These are phyloP conservation scores for Aethes cnicana DNA, from an alignment of 2,888 invertebrate genomes.

Conservation along the genomic window DNA sequence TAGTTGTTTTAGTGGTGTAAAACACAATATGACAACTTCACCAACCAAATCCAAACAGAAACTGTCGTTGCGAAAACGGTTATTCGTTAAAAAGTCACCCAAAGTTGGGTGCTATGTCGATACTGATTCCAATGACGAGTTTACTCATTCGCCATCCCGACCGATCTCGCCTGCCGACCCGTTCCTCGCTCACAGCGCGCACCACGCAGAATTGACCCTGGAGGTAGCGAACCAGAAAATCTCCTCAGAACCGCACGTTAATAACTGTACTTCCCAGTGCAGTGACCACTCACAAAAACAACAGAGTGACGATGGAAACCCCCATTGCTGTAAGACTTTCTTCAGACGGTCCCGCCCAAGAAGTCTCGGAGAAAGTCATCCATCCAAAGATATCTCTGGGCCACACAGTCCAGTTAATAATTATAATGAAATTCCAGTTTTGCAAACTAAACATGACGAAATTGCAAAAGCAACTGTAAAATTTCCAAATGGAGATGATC, in stretches of 20 bases:
- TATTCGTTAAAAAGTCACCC: conserved; percentile 78
- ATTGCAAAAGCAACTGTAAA: conserved; percentile 69
- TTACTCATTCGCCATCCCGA: conserved; percentile 64
- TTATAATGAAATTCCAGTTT: conserved; percentile 62
- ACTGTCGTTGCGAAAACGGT: conserved; percentile 72
- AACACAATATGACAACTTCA: conserved; percentile 76
- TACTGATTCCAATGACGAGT: conserved; percentile 75
- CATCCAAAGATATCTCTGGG: conserved; percentile 59
- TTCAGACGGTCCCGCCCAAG: conserved; percentile 72
- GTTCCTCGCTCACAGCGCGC: conserved; percentile 70
- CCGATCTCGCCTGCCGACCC: conserved; percentile 78
- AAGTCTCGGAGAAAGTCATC: conserved; percentile 63
- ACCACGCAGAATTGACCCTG: conserved; percentile 51
- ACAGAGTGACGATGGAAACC: conserved; percentile 63
- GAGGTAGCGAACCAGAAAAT: conserved; percentile 51
- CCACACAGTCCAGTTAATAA: conserved; percentile 68
- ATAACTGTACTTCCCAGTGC: conserved; percentile 48
- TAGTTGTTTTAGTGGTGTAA: conserved; percentile 58
- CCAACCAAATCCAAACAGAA: conserved; percentile 76
- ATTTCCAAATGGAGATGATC: conserved; percentile 67
- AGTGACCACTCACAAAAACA: conserved; percentile 49
- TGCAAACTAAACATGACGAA: conserved; percentile 69
- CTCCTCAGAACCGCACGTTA: conserved; percentile 49
- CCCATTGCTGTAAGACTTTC: conserved; percentile 72
- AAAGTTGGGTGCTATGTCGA: conserved; percentile 80